Conservation (phyloP, 2,797 vertebrate genomes). For the Crenichthys baileyi region DNA sequence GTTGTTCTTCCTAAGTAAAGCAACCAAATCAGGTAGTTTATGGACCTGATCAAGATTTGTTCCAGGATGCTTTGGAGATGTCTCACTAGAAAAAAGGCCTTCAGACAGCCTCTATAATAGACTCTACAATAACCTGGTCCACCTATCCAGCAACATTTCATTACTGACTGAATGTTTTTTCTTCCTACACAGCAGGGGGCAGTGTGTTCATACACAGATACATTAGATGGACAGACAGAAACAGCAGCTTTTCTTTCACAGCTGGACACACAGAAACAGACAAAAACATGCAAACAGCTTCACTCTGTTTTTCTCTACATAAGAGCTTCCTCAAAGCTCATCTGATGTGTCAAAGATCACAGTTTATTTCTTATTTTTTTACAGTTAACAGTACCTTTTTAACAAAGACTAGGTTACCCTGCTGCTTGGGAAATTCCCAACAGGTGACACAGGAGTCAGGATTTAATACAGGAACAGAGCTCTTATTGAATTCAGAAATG, state of each 20-base stretch:
- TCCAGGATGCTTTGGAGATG: neutral
- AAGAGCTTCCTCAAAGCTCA: neutral
- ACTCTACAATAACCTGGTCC: no score
- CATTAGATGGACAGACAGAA: neutral
- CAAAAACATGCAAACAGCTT: neutral
- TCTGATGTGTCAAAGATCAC: conserved; percentile 31
- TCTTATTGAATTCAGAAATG: conserved; percentile 20
- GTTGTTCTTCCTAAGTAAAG: no score
- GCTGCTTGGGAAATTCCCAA: conserved; percentile 22
- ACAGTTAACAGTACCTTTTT: conserved; percentile 27
- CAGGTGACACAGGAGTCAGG: conserved; percentile 14
- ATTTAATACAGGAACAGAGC: conserved; percentile 6
- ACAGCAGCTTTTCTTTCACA: conserved; percentile 18
- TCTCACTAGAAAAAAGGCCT: neutral
- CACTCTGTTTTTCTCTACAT: neutral
- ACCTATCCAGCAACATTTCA: neutral
- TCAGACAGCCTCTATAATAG: neutral
- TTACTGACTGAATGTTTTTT: neutral
- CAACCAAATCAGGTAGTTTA: no score
- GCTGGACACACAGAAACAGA: conserved; percentile 26
- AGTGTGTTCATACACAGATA: conserved; percentile 1
- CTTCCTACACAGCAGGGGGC: conserved; percentile 5
- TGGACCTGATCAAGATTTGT: neutral
- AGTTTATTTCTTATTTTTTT: conserved; percentile 8
- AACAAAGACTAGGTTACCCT: conserved; percentile 34